phyloP scores from a whole-genome alignment of 1,140 invertebrate genomes.

The Pararge aegeria region DNA sequence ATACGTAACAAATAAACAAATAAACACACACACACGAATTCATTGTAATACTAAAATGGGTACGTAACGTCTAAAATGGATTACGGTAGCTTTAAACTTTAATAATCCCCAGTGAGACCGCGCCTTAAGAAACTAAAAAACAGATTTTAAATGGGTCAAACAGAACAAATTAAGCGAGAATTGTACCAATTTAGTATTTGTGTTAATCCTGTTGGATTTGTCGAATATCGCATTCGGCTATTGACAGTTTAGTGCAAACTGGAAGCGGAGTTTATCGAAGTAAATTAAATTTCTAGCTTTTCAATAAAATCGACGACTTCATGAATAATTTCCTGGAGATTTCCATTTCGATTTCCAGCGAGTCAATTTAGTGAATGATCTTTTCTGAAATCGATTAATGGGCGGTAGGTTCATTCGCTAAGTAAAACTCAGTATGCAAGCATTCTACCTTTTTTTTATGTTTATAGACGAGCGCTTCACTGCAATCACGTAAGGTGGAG shows the following conservation, averaged over 20 bases:
- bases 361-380: not conserved
- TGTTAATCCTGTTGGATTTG: conserved; percentile 9
- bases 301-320: not conserved
- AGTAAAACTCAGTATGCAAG: no score
- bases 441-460: no score
- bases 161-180: conserved; percentile 2
- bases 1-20: no score
- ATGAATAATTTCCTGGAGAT: not conserved
- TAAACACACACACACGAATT: no score
- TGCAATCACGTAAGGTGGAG: no score
- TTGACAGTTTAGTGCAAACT: not conserved
- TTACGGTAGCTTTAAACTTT: no score
- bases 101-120: no score
- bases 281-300: not conserved
- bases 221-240: not conserved
- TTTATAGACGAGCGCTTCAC: no score
- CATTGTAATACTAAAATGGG: no score
- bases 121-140: not conserved
- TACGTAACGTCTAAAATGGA: no score
- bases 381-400: not conserved
- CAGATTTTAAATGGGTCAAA: conserved; percentile 9
- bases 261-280: not conserved
- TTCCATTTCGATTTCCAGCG: not conserved
- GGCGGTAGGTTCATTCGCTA: no score
- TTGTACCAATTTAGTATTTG: not conserved